Evolutionary conservation across 2,888 invertebrate genomes (phyloP), one percentile per base, ranked within the genome.

Genomic region (Heliconius hortense): DNA sequence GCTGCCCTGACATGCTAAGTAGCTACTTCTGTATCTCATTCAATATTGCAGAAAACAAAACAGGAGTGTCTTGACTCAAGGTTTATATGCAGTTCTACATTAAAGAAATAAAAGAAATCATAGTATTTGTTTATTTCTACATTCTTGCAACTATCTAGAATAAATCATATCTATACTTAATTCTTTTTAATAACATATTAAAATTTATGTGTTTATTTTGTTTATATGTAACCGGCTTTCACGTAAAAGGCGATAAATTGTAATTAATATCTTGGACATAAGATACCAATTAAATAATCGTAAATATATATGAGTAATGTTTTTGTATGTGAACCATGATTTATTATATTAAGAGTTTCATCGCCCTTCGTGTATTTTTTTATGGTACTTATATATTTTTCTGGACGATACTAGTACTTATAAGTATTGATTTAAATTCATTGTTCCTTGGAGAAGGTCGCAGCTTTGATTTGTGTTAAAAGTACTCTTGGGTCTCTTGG

Each of bases 231-330:
- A 71, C 70, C 74, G 64, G 64, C 69, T 72, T 53, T 69, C 53
- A 76, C 68, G 60, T 78, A 79, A 77, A 79, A 71, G 78, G 71
- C 78, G 81, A 90, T 90, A 90, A 90, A 91, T 91, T 82, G 88
- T 88, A 89, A 90, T 90, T 87, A 89, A 88, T 88, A 87, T 82
- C 76, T 73, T 76, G 79, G 85, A 86, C 87, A 79, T 85, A 90
- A 90, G 88, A 87, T 83, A 84, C 83, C 90, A 88, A 90, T 91
- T 90, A 90, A 90, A 90, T 87, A 85, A 87, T 87, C 86, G 83
- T 90, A 87, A 78, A 78, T 73, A 78, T 76, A 66, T 59, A 75
- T 73, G 66, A 60, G 73, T 75, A 71, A 78, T 75, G 43, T 71
- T 59, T 39, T 60, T 48, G 71, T 71, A 71, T n/a, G 56, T 56